Evolutionary conservation across 2,797 vertebrate genomes (phyloP).

Genomic region (Pagetopsis macropterus): DNA sequence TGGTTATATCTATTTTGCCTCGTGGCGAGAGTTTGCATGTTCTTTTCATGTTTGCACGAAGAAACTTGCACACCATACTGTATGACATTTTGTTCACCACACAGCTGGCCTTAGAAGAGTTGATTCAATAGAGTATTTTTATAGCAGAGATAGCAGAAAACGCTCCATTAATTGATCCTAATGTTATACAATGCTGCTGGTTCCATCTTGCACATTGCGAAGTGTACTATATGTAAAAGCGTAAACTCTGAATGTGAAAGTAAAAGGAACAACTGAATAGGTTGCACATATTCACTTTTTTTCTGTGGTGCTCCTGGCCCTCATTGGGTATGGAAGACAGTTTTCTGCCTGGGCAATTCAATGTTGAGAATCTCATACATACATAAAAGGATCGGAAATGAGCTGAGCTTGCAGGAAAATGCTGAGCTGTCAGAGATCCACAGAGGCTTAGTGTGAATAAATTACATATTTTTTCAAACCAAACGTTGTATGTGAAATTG

Average conservation of each 20-base stretch:
- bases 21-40: constrained; percentile 9
- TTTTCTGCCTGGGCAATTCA: constrained; percentile 77
- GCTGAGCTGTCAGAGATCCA: constrained; percentile 46
- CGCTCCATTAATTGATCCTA: background rate
- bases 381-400: constrained; percentile 59
- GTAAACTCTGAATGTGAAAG: background rate
- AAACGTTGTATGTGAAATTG: constrained; percentile 18
- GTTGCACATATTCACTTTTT: constrained; percentile 15
- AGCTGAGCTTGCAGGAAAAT: constrained; percentile 61
- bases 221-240: background rate
- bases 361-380: constrained; percentile 67
- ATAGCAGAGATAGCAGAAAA: background rate
- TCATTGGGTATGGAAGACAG: constrained; percentile 68
- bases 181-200: background rate
- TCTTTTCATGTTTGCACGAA: constrained; percentile 8
- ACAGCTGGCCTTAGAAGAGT: background rate
- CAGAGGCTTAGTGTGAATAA: constrained; percentile 45
- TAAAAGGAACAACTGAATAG: constrained; percentile 17
- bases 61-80: background rate
- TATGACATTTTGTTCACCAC: background rate
- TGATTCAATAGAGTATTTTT: background rate
- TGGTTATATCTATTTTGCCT: background rate
- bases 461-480: constrained; percentile 37
- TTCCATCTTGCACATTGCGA: background rate
- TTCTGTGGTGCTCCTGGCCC: constrained; percentile 40